These are phyloP conservation scores for Gambusia yucatana DNA, from an alignment of 2,797 vertebrate species.

Conservation along the genomic window DNA sequence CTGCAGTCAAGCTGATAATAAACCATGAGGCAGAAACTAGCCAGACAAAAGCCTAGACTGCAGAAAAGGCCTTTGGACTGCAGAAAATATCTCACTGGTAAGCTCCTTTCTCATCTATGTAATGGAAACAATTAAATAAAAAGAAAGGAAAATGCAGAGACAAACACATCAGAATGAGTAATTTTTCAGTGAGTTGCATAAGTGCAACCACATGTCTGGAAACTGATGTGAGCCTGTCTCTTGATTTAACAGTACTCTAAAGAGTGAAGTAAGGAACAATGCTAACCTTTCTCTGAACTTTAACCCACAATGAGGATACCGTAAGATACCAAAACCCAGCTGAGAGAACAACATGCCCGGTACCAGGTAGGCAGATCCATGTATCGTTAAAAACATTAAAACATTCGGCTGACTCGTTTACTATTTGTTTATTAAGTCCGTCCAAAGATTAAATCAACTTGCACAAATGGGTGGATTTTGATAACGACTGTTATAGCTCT, in stretches of 20 bases:
- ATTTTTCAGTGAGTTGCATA: slow-evolving; percentile 74
- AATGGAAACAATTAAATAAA: slow-evolving; percentile 76
- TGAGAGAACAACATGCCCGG: slow-evolving; percentile 23
- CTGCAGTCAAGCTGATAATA: neutral
- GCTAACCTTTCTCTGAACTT: slow-evolving; percentile 64
- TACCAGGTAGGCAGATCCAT: slow-evolving; percentile 12
- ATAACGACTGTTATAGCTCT: slow-evolving; percentile 5
- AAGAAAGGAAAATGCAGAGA: slow-evolving; percentile 58
- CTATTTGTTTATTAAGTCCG: neutral
- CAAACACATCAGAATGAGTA: slow-evolving; percentile 69
- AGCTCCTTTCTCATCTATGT: slow-evolving; percentile 48
- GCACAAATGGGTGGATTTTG: neutral
- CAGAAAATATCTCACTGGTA: slow-evolving; percentile 28
- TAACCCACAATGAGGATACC: slow-evolving; percentile 40
- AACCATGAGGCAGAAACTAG: slow-evolving; percentile 20
- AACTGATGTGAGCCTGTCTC: slow-evolving; percentile 68
- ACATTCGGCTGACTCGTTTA: neutral
- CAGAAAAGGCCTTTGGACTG: slow-evolving; percentile 17
- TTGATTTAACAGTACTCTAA: slow-evolving; percentile 55
- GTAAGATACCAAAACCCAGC: slow-evolving; percentile 31
- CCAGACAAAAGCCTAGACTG: slow-evolving; percentile 6
- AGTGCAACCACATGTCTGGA: slow-evolving; percentile 78
- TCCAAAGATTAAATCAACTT: neutral
- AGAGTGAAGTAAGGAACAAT: slow-evolving; percentile 10
- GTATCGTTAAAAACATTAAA: neutral